phyloP scores from a whole-genome alignment of 2,888 invertebrate species.

The Candidula unifasciata region DNA sequence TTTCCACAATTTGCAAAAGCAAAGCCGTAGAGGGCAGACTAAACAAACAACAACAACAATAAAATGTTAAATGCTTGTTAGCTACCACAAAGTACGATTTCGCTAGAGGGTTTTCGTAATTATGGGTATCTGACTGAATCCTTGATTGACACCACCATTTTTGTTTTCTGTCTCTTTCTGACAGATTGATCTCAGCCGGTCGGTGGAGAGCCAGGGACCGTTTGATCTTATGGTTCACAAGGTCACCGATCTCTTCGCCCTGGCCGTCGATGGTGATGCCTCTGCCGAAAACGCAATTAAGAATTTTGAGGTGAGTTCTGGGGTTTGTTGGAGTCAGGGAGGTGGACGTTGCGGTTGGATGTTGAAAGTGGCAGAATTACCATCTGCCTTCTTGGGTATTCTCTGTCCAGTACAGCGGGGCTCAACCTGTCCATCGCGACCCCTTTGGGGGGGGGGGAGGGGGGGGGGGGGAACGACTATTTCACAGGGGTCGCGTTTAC shows the following conservation, averaged over 20 bases:
- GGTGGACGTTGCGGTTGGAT: not conserved
- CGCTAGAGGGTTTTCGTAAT: no score
- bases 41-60: no score
- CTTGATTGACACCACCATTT: not conserved
- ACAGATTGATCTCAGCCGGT: conserved; percentile 86
- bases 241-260: conserved; percentile 88
- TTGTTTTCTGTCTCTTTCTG: not conserved
- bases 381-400: not conserved
- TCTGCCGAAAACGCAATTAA: conserved; percentile 73
- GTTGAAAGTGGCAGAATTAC: not conserved
- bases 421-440: no score
- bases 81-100: no score
- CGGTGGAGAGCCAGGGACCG: conserved; percentile 87
- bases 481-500: no score
- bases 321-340: not conserved
- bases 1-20: no score
- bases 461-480: no score
- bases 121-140: not conserved
- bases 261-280: conserved; percentile 81
- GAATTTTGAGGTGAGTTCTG: conserved; percentile 81
- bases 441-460: no score
- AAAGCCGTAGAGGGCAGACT: no score
- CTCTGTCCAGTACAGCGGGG: no score
- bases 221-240: conserved; percentile 91
- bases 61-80: no score